phyloP scores from a whole-genome alignment of 53 echinoderm and acorn worm genomes.

The Crossaster papposus region DNA sequence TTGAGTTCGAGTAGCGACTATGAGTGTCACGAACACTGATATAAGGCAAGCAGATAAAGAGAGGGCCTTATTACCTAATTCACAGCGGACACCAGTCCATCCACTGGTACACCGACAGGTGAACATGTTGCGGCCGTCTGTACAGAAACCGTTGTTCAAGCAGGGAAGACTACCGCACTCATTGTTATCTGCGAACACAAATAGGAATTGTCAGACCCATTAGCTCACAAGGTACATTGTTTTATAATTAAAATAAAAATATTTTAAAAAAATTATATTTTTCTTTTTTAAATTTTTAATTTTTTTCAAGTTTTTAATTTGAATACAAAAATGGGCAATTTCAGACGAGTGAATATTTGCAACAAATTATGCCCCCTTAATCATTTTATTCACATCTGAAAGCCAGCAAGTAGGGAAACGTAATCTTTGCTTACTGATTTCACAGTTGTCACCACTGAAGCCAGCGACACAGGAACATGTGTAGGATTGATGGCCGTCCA shows the following conservation, averaged over 20 bases:
- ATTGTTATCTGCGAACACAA: conserved; percentile 31
- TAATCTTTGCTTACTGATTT: conserved; percentile 42
- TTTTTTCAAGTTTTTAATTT: too few relatives aligned
- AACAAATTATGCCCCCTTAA: too few relatives aligned
- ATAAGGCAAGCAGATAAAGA: neutral
- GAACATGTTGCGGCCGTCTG: conserved; percentile 10
- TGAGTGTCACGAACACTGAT: too few relatives aligned
- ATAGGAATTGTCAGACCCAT: neutral
- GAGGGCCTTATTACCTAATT: conserved; percentile 49
- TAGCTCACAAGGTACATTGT: too few relatives aligned
- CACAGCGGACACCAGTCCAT: conserved; percentile 48
- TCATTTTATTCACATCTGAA: neutral
- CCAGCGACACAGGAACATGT: conserved; percentile 46
- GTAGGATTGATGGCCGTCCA: conserved; percentile 6
- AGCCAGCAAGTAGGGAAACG: neutral
- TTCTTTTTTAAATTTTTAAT: too few relatives aligned
- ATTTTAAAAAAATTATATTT: too few relatives aligned
- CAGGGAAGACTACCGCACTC: conserved; percentile 53
- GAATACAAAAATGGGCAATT: too few relatives aligned
- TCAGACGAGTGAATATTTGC: too few relatives aligned
- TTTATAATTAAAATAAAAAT: too few relatives aligned
- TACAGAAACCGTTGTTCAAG: conserved; percentile 44
- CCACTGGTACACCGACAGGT: conserved; percentile 43
- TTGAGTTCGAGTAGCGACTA: too few relatives aligned
- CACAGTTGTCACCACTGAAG: conserved; percentile 53